Evolutionary conservation across 2,113 vertebrate genomes (phyloP).

Genomic region (Melierax canorus): DNA sequence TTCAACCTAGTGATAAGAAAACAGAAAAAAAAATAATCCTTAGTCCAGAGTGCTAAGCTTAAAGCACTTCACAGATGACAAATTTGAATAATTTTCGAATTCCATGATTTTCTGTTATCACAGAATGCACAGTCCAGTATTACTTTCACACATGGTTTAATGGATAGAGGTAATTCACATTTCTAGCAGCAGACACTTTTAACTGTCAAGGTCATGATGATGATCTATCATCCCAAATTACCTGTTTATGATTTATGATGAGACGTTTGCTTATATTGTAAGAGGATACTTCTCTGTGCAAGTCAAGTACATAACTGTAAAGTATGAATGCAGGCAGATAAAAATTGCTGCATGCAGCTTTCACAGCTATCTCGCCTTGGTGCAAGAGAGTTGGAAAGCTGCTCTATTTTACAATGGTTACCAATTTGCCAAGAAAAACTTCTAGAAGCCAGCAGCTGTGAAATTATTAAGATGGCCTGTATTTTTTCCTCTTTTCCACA

Average conservation of each 20-base stretch:
- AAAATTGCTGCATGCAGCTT: background rate
- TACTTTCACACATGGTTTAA: background rate
- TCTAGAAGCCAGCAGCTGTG: background rate
- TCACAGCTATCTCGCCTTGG: background rate
- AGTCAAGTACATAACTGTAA: background rate
- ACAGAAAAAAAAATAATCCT: background rate
- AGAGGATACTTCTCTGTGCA: background rate
- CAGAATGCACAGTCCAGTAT: background rate
- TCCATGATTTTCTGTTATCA: background rate
- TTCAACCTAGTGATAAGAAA: background rate
- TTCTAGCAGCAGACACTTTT: background rate
- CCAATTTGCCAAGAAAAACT: background rate
- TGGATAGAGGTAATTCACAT: background rate
- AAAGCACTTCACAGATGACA: background rate
- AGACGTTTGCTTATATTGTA: background rate
- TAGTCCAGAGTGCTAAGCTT: background rate
- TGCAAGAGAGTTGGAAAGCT: background rate
- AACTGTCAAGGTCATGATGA: background rate
- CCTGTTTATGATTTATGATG: background rate
- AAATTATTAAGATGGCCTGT: background rate
- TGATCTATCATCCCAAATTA: background rate
- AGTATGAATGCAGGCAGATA: background rate
- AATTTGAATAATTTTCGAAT: background rate
- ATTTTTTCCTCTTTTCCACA: constrained; percentile 22
- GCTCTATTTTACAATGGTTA: background rate